phyloP scores from a whole-genome alignment of 64 coral and sea anemone species.

The Stichodactyla helianthus region DNA sequence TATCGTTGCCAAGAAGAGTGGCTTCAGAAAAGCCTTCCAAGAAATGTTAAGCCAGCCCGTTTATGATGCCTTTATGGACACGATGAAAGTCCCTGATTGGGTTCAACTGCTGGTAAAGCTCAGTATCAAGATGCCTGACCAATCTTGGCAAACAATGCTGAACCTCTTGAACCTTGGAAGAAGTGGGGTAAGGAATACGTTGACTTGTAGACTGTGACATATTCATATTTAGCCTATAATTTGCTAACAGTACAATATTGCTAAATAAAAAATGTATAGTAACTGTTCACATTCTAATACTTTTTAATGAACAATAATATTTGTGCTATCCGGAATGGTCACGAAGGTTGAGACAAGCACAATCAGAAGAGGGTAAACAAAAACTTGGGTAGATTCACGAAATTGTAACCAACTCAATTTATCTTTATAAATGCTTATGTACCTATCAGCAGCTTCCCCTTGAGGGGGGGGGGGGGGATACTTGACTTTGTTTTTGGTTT shows the following conservation, averaged over 20 bases:
- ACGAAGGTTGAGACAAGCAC: no score
- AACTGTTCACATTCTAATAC: no score
- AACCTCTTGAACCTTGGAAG: constrained; percentile 48
- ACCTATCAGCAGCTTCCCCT: no score
- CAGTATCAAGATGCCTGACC: constrained; percentile 21
- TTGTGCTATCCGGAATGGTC: no score
- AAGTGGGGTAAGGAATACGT: background rate
- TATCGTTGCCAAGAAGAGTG: background rate
- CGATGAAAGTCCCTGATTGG: background rate
- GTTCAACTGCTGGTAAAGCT: constrained; percentile 5
- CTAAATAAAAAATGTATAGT: background rate
- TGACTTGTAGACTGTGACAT: background rate
- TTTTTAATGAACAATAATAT: no score
- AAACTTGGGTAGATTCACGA: no score
- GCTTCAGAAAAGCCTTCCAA: background rate
- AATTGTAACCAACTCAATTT: no score
- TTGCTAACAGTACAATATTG: background rate
- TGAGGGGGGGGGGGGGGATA: no score
- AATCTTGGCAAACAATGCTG: constrained; percentile 36
- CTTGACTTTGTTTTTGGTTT: no score
- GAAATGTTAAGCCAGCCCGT: background rate
- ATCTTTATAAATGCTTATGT: no score
- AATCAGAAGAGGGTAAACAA: no score
- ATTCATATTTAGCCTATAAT: background rate
- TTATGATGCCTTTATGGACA: background rate